Base-by-base conservation (phyloP, 2,888 invertebrate species). In the Yponomeuta evonymella region DNA sequence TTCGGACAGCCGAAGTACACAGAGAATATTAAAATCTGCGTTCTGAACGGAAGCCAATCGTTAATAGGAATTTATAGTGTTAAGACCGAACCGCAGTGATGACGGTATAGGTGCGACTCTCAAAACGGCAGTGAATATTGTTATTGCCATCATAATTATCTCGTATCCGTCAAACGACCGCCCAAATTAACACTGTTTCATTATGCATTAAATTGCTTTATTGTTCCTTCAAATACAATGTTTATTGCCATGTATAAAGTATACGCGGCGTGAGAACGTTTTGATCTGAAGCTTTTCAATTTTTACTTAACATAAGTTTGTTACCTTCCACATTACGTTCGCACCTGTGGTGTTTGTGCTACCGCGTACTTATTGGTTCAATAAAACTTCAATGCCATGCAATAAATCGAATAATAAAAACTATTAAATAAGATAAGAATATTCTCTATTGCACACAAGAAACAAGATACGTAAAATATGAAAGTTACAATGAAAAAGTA, bases 101-200 rank as follows among this genome's bases (percentile, higher is more conserved):
- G 51, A 58, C 51, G 51, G 51, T 58, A 58, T 58, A 58, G 51
- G 51, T 58, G 51, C 51, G 51, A 58, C 51, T 58, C 51, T 58
- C 51, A 58, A 58, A 12, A 9, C 15, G 51, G 15, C 51, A 58
- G 51, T 23, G 29, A 83, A 83, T 79, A 81, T 78, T 78, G 79
- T 79, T 79, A 78, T 76, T 77, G 75, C 81, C 79, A 79, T 80
- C 81, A 80, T 81, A 79, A 82, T 83, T 80, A 83, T 79, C 76
- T 74, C 73, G 75, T 78, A 73, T 76, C 68, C 73, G 72, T 72
- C 72, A 72, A 77, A 77, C 76, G 74, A 76, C 29, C 33, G 75
- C 75, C 68, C 51, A 68, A 68, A 68, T 68, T 68, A 68, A 51
- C 68, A 68, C 68, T 12, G 68, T 68, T 68, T 68, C 43, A 68